Evolutionary conservation across 2,888 invertebrate genomes (phyloP).

Genomic region (Ennomos fuscantarius): DNA sequence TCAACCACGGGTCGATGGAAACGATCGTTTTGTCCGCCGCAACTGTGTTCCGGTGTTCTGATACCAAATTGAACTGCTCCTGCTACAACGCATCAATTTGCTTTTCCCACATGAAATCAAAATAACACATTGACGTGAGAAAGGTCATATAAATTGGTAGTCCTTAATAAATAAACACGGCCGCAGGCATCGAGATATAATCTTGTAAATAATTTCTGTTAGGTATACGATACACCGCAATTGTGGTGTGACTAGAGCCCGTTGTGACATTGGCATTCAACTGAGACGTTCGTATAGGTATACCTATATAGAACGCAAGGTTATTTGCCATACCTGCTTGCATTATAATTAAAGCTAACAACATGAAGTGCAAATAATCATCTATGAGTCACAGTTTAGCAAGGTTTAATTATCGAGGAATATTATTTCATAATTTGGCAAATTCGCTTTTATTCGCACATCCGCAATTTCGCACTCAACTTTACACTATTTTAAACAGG

Average conservation of each 20-base stretch:
- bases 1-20: conserved; percentile 46
- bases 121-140: conserved; percentile 35
- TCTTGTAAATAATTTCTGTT: conserved; percentile 43
- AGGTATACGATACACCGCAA: conserved; percentile 42
- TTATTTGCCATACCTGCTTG: conserved; percentile 59
- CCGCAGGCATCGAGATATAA: conserved; percentile 37
- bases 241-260: conserved; percentile 47
- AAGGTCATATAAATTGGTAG: conserved; percentile 32
- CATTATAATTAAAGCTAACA: conserved; percentile 52
- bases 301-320: conserved; percentile 63
- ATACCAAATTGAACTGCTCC: conserved; percentile 36
- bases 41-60: conserved; percentile 56
- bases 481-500: conserved; percentile 2
- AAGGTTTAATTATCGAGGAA: conserved; percentile 7
- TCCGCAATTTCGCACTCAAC: conserved; percentile 7
- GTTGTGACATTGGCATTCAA: conserved; percentile 73
- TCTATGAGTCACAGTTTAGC: conserved; percentile 21
- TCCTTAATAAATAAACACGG: conserved; percentile 19
- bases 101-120: conserved; percentile 26
- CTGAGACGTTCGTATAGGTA: conserved; percentile 63
- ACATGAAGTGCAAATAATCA: conserved; percentile 31
- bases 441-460: conserved; percentile 12
- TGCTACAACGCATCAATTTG: conserved; percentile 31
- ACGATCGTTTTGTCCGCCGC: conserved; percentile 52
- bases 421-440: conserved; percentile 11